Base-by-base conservation (phyloP, 64 coral and sea anemone species). In the Orbicella faveolata region DNA sequence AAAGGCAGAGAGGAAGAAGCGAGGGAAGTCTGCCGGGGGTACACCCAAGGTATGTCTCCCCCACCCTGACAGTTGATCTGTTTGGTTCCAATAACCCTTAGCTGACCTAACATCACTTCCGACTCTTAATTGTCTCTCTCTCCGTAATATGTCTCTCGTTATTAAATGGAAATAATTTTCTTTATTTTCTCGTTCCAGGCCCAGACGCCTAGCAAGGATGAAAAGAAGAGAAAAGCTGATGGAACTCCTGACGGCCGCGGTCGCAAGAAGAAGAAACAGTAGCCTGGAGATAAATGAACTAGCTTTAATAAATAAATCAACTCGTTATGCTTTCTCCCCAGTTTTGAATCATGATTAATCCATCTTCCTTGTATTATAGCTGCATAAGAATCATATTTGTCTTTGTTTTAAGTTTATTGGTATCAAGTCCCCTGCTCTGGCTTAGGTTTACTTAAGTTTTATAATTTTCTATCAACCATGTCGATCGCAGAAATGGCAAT, bases 171-270 rank as follows among this genome's bases (percentile, higher is more conserved):
- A 44, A 2, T 63, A 2, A 67, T 23, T 7, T 62, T 5, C 36
- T 20, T 14, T 1, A 2, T 82, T 82, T 83, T 2, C 10, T 65
- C 17, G 9, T 65, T 4, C 17, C 64, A 85, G 82, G 64, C 82
- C 26, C 82, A 85, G 66, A 85, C 82, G 52, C 82, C 90, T 9
- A 69, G n/a, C 52, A 77, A 92, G 55, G 74, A 85, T 10, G 92
- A 94, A 78, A 84, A 98, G 90, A 98, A 95, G 20, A 90, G 96
- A 39, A 98, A 98, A 74, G 96, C 96, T 14, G 96, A 98, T 83
- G 96, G 96, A 8, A 98, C 96, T 17, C 96, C 96, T 13, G 96
- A 98, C 61, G 96, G 96, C 6, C 87, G 96, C 9, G 96, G 96
- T 34, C 90, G 96, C 84, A 94, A 94, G 34, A 98, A 98, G 67